A percentile compares a stretch with the other conserved stretches of the same genome.
Evolutionary conservation across 1,140 invertebrate species (phyloP).

Genomic region (Aleiodes sp.): DNA sequence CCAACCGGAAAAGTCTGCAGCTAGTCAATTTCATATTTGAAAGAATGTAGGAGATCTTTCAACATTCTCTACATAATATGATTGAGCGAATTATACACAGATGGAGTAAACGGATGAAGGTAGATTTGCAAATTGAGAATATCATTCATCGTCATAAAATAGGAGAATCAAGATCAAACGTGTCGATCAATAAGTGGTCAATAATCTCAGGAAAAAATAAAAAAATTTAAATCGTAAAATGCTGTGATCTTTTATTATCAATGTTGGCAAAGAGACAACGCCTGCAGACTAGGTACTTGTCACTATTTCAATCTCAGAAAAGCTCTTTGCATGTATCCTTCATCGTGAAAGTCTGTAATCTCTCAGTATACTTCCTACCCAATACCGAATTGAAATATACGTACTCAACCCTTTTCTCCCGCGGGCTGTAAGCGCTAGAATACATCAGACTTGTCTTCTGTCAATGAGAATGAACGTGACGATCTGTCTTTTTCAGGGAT

Average conservation of each 20-base stretch:
- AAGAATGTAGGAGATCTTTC: too few relatives aligned
- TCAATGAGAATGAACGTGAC: neutral
- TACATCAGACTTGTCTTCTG: neutral
- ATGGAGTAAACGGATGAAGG: too few relatives aligned
- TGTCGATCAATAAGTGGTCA: too few relatives aligned
- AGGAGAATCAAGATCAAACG: too few relatives aligned
- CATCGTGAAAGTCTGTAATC: neutral
- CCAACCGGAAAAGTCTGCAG: neutral
- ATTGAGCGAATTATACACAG: too few relatives aligned
- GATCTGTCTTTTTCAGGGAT: neutral
- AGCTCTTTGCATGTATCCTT: neutral
- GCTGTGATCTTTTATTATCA: too few relatives aligned
- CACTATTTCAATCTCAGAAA: neutral
- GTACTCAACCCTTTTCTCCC: neutral
- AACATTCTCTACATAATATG: too few relatives aligned
- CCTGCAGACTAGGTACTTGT: neutral
- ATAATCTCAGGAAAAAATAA: too few relatives aligned
- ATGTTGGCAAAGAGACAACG: neutral
- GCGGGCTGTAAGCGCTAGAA: neutral
- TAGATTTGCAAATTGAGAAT: too few relatives aligned
- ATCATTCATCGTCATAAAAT: too few relatives aligned
- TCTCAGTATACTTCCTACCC: constrained; percentile 2
- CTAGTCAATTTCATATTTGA: neutral
- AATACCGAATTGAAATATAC: neutral
- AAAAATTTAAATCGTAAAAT: too few relatives aligned